Base-by-base conservation (phyloP, 2,888 invertebrate species). In the Helobdella robusta region DNA sequence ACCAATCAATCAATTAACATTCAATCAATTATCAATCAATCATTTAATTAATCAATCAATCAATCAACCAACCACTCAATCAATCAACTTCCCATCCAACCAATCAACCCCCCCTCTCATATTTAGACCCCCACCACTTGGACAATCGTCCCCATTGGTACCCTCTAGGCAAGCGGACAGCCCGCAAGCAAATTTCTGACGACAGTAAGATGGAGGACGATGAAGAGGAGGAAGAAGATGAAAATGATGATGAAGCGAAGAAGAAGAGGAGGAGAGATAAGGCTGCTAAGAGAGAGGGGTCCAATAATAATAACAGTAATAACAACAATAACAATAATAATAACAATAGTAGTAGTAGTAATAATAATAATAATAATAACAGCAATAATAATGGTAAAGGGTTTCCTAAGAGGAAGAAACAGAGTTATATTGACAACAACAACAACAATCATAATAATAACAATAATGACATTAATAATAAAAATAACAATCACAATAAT, bases 61-160 rank as follows among this genome's bases (percentile, higher is more conserved):
- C n/a, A n/a, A n/a, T n/a, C n/a, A n/a, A n/a, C n/a, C n/a, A n/a
- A n/a, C n/a, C n/a, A n/a, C n/a, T n/a, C n/a, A n/a, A n/a, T n/a
- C n/a, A n/a, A n/a, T n/a, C n/a, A n/a, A n/a, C n/a, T n/a, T n/a
- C n/a, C n/a, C n/a, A n/a, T n/a, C 18, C 11, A 44, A 15, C 18
- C 11, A 44, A 44, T 15, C 15, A 44, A 44, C n/a, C n/a, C n/a
- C n/a, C n/a, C n/a, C n/a, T n/a, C n/a, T n/a, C 32, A 11, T 35
- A 44, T 64, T 34, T 64, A 34, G 72, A 25, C 18, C 28, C 66
- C 2, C 5, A 52, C 11, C 66, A 81, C 66, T 75, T 83, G 66
- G 82, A 83, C 72, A 82, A 83, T 74, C 79, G 82, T 66, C 80
- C 83, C 23, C 81, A 82, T 60, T 83, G 83, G 81, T 84, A 83